Conservation (phyloP, 2,888 invertebrate genomes). For the Gryllus longicercus region DNA sequence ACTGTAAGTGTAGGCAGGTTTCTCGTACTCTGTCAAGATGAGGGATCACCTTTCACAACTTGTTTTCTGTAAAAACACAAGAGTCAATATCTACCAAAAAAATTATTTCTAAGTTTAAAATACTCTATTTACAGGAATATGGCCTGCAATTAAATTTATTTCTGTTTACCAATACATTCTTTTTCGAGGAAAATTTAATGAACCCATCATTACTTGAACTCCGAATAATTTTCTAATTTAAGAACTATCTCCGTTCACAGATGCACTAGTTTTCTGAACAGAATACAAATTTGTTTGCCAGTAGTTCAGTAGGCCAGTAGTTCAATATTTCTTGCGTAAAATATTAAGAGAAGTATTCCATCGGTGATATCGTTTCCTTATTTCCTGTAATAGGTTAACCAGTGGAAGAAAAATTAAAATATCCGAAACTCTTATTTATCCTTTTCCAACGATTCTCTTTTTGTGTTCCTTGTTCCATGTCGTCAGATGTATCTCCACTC, state of each 20-base stretch:
- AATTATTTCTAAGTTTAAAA: too few relatives aligned
- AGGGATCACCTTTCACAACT: too few relatives aligned
- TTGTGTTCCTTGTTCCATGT: background rate
- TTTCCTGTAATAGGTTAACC: background rate
- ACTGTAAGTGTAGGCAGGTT: too few relatives aligned
- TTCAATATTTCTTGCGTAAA: background rate
- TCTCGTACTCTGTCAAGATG: too few relatives aligned
- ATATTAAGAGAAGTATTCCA: background rate
- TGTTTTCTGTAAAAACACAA: too few relatives aligned
- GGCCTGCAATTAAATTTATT: background rate
- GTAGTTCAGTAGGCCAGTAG: too few relatives aligned
- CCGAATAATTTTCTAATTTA: background rate
- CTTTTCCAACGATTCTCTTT: background rate
- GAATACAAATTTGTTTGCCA: background rate
- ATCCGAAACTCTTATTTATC: background rate
- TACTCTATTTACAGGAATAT: background rate
- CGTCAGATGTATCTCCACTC: background rate
- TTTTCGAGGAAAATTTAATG: background rate
- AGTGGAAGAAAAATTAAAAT: background rate
- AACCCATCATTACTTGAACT: conserved; percentile 2
- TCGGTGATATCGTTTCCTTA: background rate
- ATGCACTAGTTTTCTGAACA: background rate
- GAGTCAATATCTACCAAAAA: too few relatives aligned
- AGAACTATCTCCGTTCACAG: background rate
- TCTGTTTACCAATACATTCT: background rate